Base-by-base conservation (phyloP, 2,888 invertebrate genomes). In the Aphidoletes aphidimyza region DNA sequence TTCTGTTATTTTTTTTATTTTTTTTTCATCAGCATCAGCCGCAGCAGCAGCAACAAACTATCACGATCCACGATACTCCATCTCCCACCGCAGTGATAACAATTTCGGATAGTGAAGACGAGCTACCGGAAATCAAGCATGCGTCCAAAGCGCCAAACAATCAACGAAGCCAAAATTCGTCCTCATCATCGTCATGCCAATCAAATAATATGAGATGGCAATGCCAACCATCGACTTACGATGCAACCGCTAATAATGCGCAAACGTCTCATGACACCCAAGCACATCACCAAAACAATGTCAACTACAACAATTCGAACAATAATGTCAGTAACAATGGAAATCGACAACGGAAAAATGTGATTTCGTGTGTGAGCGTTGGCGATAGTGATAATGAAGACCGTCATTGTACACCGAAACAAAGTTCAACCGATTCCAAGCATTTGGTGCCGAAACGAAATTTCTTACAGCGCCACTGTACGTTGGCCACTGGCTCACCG, bases 1-100 rank as follows among this genome's bases (percentile, higher is more conserved):
- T 45, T 45, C 8, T 14, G 8, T 11, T 11, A 45, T n/a, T 49
- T 11, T 49, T 49, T 49, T 49, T 49, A 49, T n/a, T 69, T 59
- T 59, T 26, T 59, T 59, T 30, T 22, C 81, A 81, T 2, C 81
- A 81, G 11, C 81, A 83, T 1, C 83, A 83, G 6, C 39, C 42
- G 30, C 84, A 85, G 47, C 84, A 83, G 36, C 83, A 84, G 83
- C 94, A 95, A 87, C 97, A 96, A 88, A 97, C 97, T 22, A 98
- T 98, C 88, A 97, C 98, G 85, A 98, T 98, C 88, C 94, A 96
- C 87, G 98, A 98, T 90, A 97, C 98, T 37, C 98, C 98, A 0
- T 97, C 97, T 42, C 98, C 98, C 2, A 95, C 97, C 81, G 97
- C 97, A 85, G 97, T 98, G 87, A 98, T 98, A 88, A 98, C 98